Evolutionary conservation across 1,140 invertebrate genomes (phyloP).

Genomic region (Achatina immaculata): DNA sequence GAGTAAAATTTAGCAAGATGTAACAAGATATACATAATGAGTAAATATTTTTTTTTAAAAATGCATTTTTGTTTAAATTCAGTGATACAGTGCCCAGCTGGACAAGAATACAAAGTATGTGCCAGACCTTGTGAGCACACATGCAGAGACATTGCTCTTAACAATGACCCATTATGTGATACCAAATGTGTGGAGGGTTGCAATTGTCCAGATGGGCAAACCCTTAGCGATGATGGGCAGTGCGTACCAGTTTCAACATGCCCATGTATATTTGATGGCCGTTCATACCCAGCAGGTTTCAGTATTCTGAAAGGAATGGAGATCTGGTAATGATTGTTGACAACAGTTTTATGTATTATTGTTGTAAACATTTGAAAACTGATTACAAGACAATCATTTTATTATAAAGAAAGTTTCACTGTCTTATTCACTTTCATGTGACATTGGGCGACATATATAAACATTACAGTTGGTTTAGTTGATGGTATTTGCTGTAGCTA

Average conservation of each 20-base stretch:
- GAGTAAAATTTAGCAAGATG: too few species aligned
- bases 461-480: too few species aligned
- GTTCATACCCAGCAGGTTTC: slow-evolving; percentile 82
- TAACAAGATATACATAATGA: too few species aligned
- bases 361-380: neutral
- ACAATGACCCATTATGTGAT: slow-evolving; percentile 73
- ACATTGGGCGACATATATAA: too few species aligned
- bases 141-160: slow-evolving; percentile 77
- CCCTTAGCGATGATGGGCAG: slow-evolving; percentile 79
- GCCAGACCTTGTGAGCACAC: slow-evolving; percentile 81
- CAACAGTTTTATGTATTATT: too few species aligned
- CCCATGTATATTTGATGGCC: slow-evolving; percentile 80
- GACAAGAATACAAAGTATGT: slow-evolving; percentile 85
- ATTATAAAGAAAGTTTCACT: too few species aligned
- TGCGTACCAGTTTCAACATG: slow-evolving; percentile 85
- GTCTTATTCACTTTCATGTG: too few species aligned
- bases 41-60: too few species aligned
- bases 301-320: slow-evolving; percentile 74
- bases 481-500: too few species aligned
- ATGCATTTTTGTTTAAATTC: too few species aligned
- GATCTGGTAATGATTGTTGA: slow-evolving; percentile 80
- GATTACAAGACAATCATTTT: neutral
- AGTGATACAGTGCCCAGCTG: slow-evolving; percentile 77
- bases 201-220: slow-evolving; percentile 84
- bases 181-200: slow-evolving; percentile 87